Base-by-base conservation (phyloP, 2,888 invertebrate genomes). In the Synergus laeviventris region DNA sequence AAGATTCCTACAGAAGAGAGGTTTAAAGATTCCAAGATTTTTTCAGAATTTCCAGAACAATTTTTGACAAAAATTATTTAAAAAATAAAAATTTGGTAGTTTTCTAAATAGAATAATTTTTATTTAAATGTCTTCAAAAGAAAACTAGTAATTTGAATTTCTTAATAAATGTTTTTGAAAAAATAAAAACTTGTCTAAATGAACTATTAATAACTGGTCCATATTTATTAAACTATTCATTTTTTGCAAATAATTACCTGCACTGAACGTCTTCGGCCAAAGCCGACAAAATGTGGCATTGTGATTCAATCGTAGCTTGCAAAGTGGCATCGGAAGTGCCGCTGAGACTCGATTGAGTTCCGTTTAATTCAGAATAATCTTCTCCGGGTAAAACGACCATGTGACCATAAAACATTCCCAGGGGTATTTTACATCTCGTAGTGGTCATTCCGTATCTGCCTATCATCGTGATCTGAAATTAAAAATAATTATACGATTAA, bases 331-430 rank as follows among this genome's bases (percentile, higher is more conserved):
- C 88, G 9, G 86, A 86, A 9, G 87, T 84, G 39, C 86, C 87
- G n/a, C 86, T 83, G 21, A 87, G 81, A 56, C 88, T 85, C n/a
- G 86, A 84, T 11, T 87, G 82, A 21, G 86, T 83, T 61, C 84
- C 83, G 39, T 84, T 87, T 49, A 88, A 82, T 74, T 92, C 92
- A 1, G 88, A 87, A 24, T 92, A 91, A 80, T 92, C 89, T 87
- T 93, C 92, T 76, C 92, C 92, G 0, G 92, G 92, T 73, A 97
- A 92, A 77, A 96, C 94, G 2, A 96, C 94, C 59, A 97, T 94
- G 90, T 98, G 97, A 0, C 98, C 98, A 89, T 97, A 98, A 91
- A 98, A 98, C 91, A 95, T 95, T n/a, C 98, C 98, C 54, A 98
- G 92, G 0, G 98, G 97, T 81, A 98, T 97, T 91, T 96, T 95